A percentile compares a stretch with the other conserved stretches of the same genome.
Evolutionary conservation across 2,797 vertebrate species (phyloP).

Genomic region (Amblyraja radiata): DNA sequence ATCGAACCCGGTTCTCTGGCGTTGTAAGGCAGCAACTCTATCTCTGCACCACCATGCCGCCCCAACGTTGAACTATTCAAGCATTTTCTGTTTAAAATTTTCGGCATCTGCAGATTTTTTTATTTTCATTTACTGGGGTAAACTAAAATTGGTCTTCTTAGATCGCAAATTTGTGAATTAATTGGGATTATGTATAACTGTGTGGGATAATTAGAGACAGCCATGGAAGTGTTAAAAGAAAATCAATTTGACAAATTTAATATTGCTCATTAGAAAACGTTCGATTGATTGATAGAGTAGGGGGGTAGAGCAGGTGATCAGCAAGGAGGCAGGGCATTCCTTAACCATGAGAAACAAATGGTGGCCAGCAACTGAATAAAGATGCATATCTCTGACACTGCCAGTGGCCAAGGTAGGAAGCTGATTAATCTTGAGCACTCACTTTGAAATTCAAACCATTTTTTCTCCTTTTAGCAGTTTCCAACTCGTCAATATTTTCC

Average conservation of each 20-base stretch:
- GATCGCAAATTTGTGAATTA: not conserved
- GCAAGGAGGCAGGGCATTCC: too few relatives aligned
- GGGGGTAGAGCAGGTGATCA: too few relatives aligned
- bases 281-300: not conserved
- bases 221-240: not conserved
- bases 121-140: not conserved
- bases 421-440: not conserved
- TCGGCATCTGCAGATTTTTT: too few relatives aligned
- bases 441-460: not conserved
- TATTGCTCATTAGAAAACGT: not conserved
- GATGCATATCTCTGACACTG: too few relatives aligned
- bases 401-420: too few relatives aligned
- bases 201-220: not conserved
- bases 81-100: too few relatives aligned
- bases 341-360: too few relatives aligned
- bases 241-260: not conserved
- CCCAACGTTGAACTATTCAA: too few relatives aligned
- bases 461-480: not conserved
- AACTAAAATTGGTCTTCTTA: not conserved
- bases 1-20: too few relatives aligned
- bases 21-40: too few relatives aligned
- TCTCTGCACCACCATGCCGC: too few relatives aligned
- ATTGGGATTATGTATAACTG: not conserved
- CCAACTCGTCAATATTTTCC: not conserved
- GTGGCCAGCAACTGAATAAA: too few relatives aligned